phyloP scores from a whole-genome alignment of 2,113 vertebrate genomes.

The Heterochromis multidens region DNA sequence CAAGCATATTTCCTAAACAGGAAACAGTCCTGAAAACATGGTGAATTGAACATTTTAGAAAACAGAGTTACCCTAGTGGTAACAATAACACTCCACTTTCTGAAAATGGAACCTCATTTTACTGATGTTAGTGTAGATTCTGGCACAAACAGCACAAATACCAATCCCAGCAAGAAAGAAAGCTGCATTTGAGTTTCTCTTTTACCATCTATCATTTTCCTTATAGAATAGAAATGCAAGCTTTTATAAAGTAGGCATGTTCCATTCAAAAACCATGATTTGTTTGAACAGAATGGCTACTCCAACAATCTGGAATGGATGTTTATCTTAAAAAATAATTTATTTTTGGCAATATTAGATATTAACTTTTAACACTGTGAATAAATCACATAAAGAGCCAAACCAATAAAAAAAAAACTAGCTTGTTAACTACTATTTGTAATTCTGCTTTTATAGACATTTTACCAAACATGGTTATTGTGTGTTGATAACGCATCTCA shows the following conservation, averaged over 20 bases:
- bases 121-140: too few species aligned
- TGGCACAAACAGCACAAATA: neutral
- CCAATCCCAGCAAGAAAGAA: neutral
- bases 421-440: too few species aligned
- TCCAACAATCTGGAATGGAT: neutral
- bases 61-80: neutral
- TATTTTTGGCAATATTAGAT: neutral
- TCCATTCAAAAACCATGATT: neutral
- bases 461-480: too few species aligned
- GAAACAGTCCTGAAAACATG: neutral
- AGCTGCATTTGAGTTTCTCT: neutral
- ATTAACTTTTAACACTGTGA: neutral
- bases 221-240: neutral
- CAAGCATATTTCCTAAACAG: neutral
- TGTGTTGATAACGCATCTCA: too few species aligned
- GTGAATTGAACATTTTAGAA: neutral
- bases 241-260: too few species aligned
- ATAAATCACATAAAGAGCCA: too few species aligned
- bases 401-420: too few species aligned
- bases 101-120: too few species aligned
- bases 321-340: neutral
- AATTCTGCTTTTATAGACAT: too few species aligned
- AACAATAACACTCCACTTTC: too few species aligned
- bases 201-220: neutral
- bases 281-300: neutral